Percentiles rank a stretch among this genome's conserved stretches.
phyloP scores from a whole-genome alignment of 64 coral and sea anemone genomes.

The Platygyra sinensis region DNA sequence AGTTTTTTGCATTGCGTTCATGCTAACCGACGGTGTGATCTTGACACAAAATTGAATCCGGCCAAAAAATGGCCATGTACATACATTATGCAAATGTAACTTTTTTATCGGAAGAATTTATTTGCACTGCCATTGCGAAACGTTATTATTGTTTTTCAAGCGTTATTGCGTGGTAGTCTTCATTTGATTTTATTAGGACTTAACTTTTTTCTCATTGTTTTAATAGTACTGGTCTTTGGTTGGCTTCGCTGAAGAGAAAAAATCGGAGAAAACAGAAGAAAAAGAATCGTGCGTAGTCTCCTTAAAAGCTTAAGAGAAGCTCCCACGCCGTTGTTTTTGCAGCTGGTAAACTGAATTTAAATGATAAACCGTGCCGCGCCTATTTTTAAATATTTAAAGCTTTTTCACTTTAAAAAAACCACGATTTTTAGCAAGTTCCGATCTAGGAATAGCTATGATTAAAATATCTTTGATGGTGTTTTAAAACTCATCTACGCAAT shows the following conservation, averaged over 20 bases:
- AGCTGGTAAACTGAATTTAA: constrained; percentile 27
- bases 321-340: constrained; percentile 36
- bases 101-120: constrained; percentile 19
- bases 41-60: neutral
- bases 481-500: neutral
- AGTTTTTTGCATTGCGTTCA: neutral
- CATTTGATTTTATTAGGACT: no score
- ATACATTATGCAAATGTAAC: constrained; percentile 20
- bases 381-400: constrained; percentile 32
- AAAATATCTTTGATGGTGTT: neutral
- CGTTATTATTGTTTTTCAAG: constrained; percentile 15
- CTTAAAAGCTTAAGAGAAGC: constrained; percentile 20
- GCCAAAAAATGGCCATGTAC: neutral
- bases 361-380: constrained; percentile 5
- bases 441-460: neutral
- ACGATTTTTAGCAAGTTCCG: neutral
- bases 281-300: neutral
- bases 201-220: neutral
- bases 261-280: neutral
- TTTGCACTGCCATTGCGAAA: constrained; percentile 1
- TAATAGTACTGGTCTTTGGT: neutral
- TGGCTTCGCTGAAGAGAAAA: neutral
- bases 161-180: neutral
- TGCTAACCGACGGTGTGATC: neutral
- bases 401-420: neutral